These are phyloP conservation scores for Orussus abietinus DNA, from an alignment of 1,140 invertebrate genomes.

Conservation along the genomic window DNA sequence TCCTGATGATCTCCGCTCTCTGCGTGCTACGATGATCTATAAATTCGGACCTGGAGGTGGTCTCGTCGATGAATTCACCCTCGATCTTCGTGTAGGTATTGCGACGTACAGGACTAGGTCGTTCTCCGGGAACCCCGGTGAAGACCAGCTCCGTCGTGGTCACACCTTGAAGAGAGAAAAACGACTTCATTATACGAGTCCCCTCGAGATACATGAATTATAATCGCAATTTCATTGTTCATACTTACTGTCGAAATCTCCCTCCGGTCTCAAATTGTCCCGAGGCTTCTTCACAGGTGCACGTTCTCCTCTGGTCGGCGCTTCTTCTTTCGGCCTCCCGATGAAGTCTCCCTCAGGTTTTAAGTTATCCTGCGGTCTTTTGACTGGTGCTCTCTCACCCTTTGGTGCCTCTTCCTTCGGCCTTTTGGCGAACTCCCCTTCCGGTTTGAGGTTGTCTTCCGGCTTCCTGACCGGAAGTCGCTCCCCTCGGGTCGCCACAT, in stretches of 20 bases:
- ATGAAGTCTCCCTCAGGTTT: constrained; percentile 52
- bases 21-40: constrained; percentile 58
- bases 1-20: constrained; percentile 58
- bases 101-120: constrained; percentile 65
- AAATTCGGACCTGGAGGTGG: constrained; percentile 63
- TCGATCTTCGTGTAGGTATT: constrained; percentile 81
- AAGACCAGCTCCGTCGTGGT: constrained; percentile 65
- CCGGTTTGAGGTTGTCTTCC: constrained; percentile 49
- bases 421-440: constrained; percentile 57
- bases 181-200: constrained; percentile 20
- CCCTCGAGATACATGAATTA: not conserved
- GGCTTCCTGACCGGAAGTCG: constrained; percentile 46
- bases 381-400: constrained; percentile 32
- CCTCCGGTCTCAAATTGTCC: constrained; percentile 40
- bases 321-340: constrained; percentile 35
- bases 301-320: constrained; percentile 26
- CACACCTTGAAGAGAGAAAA: constrained; percentile 54
- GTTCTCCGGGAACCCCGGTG: constrained; percentile 61
- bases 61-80: constrained; percentile 66
- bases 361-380: constrained; percentile 41
- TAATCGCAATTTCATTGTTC: constrained; percentile 9
- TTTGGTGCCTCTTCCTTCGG: constrained; percentile 18
- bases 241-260: constrained; percentile 49
- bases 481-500: constrained; percentile 46
- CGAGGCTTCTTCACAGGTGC: constrained; percentile 38